Percentiles rank a stretch among this genome's conserved stretches.
phyloP scores from a whole-genome alignment of 1,140 invertebrate genomes.

The Copidosoma floridanum region DNA sequence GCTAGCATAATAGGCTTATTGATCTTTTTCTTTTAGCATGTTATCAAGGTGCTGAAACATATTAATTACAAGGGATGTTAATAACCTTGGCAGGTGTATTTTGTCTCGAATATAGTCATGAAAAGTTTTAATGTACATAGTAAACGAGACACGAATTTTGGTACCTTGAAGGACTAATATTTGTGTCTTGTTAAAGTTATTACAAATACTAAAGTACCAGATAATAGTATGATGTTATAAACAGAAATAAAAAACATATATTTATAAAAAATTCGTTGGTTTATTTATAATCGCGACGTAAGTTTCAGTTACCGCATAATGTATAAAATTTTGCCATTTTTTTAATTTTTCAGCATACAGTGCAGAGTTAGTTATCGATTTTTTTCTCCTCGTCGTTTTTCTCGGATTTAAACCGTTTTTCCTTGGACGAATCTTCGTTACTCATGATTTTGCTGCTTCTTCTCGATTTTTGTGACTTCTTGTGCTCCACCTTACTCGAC shows the following conservation, averaged over 20 bases:
- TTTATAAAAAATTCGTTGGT: conserved; percentile 4
- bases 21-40: no score
- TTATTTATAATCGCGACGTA: neutral
- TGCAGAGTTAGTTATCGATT: neutral
- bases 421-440: neutral
- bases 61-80: no score
- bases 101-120: no score
- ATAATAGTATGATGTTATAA: neutral
- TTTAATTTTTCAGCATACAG: neutral
- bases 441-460: no score
- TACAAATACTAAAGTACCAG: neutral
- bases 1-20: no score
- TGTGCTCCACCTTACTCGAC: no score
- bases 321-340: conserved; percentile 9
- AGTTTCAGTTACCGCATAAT: neutral
- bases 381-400: neutral
- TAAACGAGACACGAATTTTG: no score
- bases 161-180: conserved; percentile 6
- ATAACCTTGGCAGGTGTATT: no score
- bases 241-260: conserved; percentile 6
- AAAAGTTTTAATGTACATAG: no score
- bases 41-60: no score
- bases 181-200: conserved; percentile 5
- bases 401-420: neutral
- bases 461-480: no score